Base-by-base conservation (phyloP, 2,888 invertebrate species). In the Coleophora flavipennella region DNA sequence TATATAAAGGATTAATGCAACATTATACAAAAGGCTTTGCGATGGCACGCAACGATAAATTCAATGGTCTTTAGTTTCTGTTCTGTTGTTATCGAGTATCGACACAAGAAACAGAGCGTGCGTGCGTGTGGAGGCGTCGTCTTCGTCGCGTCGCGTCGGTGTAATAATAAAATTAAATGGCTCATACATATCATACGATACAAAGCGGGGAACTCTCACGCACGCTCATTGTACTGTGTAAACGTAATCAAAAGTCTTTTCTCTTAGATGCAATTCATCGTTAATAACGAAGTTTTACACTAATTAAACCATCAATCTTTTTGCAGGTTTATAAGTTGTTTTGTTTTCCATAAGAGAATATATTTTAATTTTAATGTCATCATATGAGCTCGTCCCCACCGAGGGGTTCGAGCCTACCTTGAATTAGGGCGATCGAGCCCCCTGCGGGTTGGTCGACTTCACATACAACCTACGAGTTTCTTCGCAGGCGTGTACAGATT, bases 21-120 rank as follows among this genome's bases (percentile, higher is more conserved):
- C 60, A 61, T 61, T 59, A 20, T 20, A 20, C 20, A 20, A 20
- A 20, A 20, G 20, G 20, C 6, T 63, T 61, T 49, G 55, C 52
- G 55, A 46, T 52, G 59, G 69, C 68, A 68, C 67, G 70, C 72
- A 67, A 68, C 61, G 59, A 55, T 79, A 79, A 78, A 66, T 28
- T 64, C 61, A 74, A 75, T 65, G 64, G 72, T 72, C 67, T 63
- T 74, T 76, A 77, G 6, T 4, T 76, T 79, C 68, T 64, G 76
- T 77, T 79, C 76, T 74, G 77, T 77, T 77, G 76, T 79, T 75
- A 63, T 70, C 62, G 66, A 52, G 78, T 75, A 63, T 70, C 62
- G 66, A 52, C 59, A 57, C 59, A 66, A 61, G 74, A 77, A 79
- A 77, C 78, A 77, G 80, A 79, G 78, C 79, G 67, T 74, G 70